Percentiles rank a stretch among this genome's conserved stretches.
Conservation (phyloP, 1,140 invertebrate species). For the Trichonephila clavipes region DNA sequence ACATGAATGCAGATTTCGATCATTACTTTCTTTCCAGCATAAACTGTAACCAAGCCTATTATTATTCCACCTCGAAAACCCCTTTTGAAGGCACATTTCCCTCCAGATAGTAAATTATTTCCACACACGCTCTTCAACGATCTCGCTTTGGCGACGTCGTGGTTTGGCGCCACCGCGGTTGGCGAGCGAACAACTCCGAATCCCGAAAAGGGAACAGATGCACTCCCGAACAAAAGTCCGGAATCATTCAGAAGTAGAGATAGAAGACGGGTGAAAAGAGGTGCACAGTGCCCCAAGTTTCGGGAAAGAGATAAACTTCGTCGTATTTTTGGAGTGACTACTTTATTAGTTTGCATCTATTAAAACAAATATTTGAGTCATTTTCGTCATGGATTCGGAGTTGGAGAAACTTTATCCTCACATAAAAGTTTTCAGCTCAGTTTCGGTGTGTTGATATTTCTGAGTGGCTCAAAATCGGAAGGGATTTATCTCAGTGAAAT, state of each 20-base stretch:
- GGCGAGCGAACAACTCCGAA: neutral
- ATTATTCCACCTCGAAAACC: too few relatives aligned
- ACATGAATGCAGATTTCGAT: too few relatives aligned
- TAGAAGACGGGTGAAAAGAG: neutral
- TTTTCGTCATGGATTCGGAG: neutral
- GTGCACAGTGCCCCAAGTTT: neutral
- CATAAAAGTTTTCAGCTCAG: neutral
- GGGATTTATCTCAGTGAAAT: too few relatives aligned
- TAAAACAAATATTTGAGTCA: neutral
- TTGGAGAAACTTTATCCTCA: neutral
- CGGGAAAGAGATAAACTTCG: neutral
- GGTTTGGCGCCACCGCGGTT: neutral
- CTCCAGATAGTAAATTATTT: too few relatives aligned
- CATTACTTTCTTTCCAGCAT: too few relatives aligned
- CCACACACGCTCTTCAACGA: neutral
- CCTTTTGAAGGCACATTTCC: too few relatives aligned
- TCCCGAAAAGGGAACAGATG: neutral
- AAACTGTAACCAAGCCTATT: too few relatives aligned
- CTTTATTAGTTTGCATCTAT: neutral
- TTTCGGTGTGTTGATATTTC: too few relatives aligned
- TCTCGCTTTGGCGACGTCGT: neutral
- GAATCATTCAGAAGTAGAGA: neutral
- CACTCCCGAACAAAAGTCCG: constrained; percentile 10
- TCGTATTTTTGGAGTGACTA: neutral
- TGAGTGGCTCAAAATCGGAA: too few relatives aligned